Evolutionary conservation across 2,797 vertebrate genomes (phyloP), one percentile per base, ranked within the genome.

Genomic region (Tarsius wallacei): DNA sequence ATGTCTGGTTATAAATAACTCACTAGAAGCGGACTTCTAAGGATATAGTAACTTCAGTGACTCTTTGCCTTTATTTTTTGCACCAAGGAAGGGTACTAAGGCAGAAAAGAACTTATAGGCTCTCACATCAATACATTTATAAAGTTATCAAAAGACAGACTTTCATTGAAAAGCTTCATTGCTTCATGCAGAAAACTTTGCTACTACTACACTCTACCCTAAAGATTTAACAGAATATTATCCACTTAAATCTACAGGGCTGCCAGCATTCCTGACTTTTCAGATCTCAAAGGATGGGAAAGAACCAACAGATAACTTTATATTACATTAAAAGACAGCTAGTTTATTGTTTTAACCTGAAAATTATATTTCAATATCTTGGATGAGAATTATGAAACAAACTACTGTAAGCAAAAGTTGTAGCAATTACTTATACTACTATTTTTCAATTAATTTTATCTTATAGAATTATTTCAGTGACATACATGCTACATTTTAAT

Each of bases 211-310:
- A 15, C 14, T 87, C 33, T 89, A 4, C 53, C 12, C 42, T 94
- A 93, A 87, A 93, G 47, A 33, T 77, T 76, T 71, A 94, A 81
- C 26, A 71, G 31, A 70, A 47, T 47, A 51, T 74, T 76, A 91
- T 17, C n/a, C 80, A 47, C 64, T 57, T 94, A 87, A 84, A 64
- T 90, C 33, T 90, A 77, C 12, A 86, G 26, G 11, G 10, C 16
- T 57, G 4, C 33, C 73, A 57, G 26, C n/a, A 83, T 96, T 6
- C 7, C 5, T 68, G 21, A n/a, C 5, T 63, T 92, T 90, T 90
- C 11, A 87, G 5, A 63, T 74, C 19, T 55, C 24, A 94, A 93
- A 19, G 17, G 15, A 73, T 47, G 22, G 49, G 33, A 63, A 68
- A 22, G 13, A 92, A 33, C 16, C 2, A 28, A 31, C 51, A 1